Base-by-base conservation (phyloP, 2,113 vertebrate species). In the Nansenia antarctica region DNA sequence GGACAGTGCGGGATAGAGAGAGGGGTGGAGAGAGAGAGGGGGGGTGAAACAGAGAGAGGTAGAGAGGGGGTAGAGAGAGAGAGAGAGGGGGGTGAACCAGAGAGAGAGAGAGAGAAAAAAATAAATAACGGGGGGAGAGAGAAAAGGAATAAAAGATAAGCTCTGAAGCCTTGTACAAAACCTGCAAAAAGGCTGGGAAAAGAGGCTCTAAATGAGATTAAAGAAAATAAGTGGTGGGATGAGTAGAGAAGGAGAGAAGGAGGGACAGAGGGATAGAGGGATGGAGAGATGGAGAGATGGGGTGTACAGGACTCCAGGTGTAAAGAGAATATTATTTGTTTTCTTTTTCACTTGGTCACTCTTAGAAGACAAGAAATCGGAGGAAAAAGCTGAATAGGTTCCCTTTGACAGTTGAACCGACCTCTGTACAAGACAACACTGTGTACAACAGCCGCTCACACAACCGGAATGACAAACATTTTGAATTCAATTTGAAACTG, bases 151-250 rank as follows among this genome's bases (percentile, higher is more conserved):
- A 29, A 27, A 30, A 14, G 11, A 62, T 39, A 62, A 42, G 35
- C 35, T 32, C 7, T 30, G 0, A 8, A 8, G 30, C 15, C 12
- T 30, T 59, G 32, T 22, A 59, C 57, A 32, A 59, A 59, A 81
- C 20, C 65, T 58, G 42, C 60, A 73, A 73, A 67, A 27, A 45
- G 8, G 27, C 27, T 37, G 52, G 37, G 31, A 75, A 77, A 82
- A 57, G 62, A 65, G 49, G 37, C 64, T 72, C 59, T 72, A 72
- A 82, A 80, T 82, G 52, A 85, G 69, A 72, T 78, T 79, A 78
- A 53, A 67, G 61, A 76, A 76, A 62, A 80, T 76, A 81, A 81
- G 71, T 69, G 11, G 22, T 15, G 42, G 37, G 39, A 65, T 22
- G 62, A 20, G 42, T 9, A 5, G 64, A 31, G 52, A 65, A 7